Evolutionary conservation across 64 coral and sea anemone genomes (phyloP), one percentile per base, ranked within the genome.

Genomic region (Actinia tenebrosa): DNA sequence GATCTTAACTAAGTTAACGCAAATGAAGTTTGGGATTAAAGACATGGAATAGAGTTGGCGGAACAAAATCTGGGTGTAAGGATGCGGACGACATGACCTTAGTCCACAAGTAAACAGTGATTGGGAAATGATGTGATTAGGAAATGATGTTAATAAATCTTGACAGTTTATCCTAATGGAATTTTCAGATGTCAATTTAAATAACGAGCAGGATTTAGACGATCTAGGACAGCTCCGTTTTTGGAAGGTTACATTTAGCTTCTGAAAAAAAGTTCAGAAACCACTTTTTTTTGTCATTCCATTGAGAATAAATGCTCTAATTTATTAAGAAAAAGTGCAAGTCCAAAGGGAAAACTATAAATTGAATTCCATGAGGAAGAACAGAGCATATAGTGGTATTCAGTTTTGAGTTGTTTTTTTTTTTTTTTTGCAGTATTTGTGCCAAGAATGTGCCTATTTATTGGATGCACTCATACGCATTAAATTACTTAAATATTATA

Each of bases 401-500:
- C 30, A 50, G 47, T 50, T 1, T 50, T 50, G 7, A 1, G 47
- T 37, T 37, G 30, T 37, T 37, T 37, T 37, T 37, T 37, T 37
- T 37, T 37, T 50, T 50, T 50, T 58, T 3, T 10, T 11, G 13
- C 7, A 16, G 13, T 58, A 16, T 58, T 58, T 58, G 56, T 1
- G 7, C 2, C 56, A 58, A 58, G 56, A 11, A 58, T 58, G 18
- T n/a, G 5, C 0, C 1, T 16, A 0, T 75, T 75, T 11, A 42
- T 75, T 75, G 69, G 25, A 75, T 27, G 26, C 11, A 16, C 11
- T 10, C n/a, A 1, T 11, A 42, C 13, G 27, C 69, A 42, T 75
- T 75, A 42, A n/a, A 75, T 75, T 75, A 42, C 69, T 75, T 27
- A 75, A 42, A 75, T 42, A 75, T 75, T 75, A 75, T 26, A 75